Conservation (phyloP, 2,888 invertebrate genomes). For the Chaitophorus viminalis region DNA sequence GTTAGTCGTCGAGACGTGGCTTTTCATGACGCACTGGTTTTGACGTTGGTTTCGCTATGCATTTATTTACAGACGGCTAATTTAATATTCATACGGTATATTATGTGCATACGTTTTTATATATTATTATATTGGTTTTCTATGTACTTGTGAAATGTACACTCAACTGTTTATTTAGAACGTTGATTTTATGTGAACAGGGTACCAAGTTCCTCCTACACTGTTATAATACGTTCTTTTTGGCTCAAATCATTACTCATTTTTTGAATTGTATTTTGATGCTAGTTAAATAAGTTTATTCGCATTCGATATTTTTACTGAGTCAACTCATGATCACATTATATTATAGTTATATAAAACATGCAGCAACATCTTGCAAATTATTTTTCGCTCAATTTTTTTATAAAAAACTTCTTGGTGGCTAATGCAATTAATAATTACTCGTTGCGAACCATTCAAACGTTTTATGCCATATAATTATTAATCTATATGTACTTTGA, state of each 20-base stretch:
- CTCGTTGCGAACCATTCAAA: neutral
- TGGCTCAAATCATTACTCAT: neutral
- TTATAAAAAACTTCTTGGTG: neutral
- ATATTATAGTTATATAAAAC: too few species aligned
- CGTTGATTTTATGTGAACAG: neutral
- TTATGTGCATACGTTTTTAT: neutral
- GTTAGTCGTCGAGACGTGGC: neutral
- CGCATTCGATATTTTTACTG: neutral
- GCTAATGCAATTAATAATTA: neutral
- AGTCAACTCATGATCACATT: neutral
- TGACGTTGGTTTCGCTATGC: neutral
- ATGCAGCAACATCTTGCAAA: neutral
- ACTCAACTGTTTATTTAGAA: neutral
- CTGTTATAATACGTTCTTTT: neutral
- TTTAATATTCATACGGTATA: slow-evolving; percentile 8
- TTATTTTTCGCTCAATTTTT: neutral
- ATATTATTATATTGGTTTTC: neutral
- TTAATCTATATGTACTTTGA: neutral
- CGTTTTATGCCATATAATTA: neutral
- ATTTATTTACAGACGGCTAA: slow-evolving; percentile 37
- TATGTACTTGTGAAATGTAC: neutral
- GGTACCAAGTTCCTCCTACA: too few species aligned
- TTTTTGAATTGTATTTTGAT: neutral
- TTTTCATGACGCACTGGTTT: neutral
- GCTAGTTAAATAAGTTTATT: neutral